Conservation (phyloP, 1,140 invertebrate genomes). For the Magallana angulata region DNA sequence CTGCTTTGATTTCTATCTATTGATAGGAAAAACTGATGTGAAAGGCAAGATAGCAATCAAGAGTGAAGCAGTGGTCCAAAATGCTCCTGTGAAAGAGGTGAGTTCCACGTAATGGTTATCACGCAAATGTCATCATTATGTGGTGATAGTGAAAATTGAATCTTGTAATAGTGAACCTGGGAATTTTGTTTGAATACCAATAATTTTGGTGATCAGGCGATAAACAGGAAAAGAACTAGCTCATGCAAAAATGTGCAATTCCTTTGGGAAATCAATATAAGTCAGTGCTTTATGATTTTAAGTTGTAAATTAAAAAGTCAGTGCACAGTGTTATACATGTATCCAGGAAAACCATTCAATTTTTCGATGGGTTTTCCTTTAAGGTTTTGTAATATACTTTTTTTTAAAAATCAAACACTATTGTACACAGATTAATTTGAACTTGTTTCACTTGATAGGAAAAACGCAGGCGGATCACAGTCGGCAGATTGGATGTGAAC, state of each 20-base stretch:
- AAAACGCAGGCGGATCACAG: conserved; percentile 8
- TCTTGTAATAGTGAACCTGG: background rate
- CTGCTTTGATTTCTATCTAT: conserved; percentile 31
- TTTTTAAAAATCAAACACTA: too few relatives aligned
- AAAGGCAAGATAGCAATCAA: conserved; percentile 11
- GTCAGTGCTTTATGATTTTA: background rate
- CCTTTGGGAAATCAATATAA: background rate
- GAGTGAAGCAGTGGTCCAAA: background rate
- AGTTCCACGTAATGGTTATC: background rate
- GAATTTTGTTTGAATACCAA: too few relatives aligned
- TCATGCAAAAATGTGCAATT: background rate
- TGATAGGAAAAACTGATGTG: conserved; percentile 22
- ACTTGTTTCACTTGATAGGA: background rate
- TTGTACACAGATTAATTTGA: too few relatives aligned
- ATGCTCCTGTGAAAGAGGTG: background rate
- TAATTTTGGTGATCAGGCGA: too few relatives aligned
- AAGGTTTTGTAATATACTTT: too few relatives aligned
- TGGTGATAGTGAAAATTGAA: background rate
- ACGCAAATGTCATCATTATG: background rate
- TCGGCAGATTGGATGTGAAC: background rate
- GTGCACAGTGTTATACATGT: too few relatives aligned
- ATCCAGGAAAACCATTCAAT: too few relatives aligned
- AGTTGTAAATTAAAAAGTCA: too few relatives aligned
- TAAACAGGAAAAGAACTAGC: too few relatives aligned
- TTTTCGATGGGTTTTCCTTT: too few relatives aligned